Evolutionary conservation across 2,888 invertebrate genomes (phyloP).

Genomic region (Gymnocheta viridis): DNA sequence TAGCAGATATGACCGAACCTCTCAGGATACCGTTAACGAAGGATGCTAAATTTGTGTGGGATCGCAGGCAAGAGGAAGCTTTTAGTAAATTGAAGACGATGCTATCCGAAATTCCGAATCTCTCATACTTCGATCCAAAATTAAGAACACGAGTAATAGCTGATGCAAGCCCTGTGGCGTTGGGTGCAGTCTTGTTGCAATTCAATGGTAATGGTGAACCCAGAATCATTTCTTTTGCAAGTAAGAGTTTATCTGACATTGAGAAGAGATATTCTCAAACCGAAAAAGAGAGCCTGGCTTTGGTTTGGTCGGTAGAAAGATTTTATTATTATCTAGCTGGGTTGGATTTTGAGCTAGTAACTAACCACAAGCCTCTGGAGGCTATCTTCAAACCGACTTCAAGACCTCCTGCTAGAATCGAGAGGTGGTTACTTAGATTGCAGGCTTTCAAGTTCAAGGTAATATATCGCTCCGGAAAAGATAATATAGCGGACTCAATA

Average conservation of each 20-base stretch:
- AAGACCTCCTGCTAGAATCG: no score
- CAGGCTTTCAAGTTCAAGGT: no score
- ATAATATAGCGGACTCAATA: no score
- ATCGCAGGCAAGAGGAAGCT: neutral
- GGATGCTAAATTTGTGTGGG: conserved; percentile 1
- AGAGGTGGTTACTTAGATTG: no score
- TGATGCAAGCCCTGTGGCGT: neutral
- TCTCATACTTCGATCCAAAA: conserved; percentile 73
- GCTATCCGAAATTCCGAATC: neutral
- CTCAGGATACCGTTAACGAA: conserved; percentile 72
- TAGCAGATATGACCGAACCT: no score
- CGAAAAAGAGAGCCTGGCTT: conserved; percentile 66
- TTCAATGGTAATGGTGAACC: conserved; percentile 1
- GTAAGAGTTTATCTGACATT: conserved; percentile 53
- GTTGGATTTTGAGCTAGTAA: no score
- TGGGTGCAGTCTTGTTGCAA: conserved; percentile 37
- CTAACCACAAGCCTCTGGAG: no score
- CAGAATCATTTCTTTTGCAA: conserved; percentile 64
- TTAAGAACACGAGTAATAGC: neutral
- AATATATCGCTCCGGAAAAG: no score
- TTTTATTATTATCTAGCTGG: no score
- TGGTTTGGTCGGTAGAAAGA: conserved; percentile 67
- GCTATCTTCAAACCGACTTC: no score
- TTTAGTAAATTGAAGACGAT: conserved; percentile 67
- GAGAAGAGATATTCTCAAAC: conserved; percentile 67